Conservation (phyloP, 2,888 invertebrate genomes). For the Lepidochrysops patricia region DNA sequence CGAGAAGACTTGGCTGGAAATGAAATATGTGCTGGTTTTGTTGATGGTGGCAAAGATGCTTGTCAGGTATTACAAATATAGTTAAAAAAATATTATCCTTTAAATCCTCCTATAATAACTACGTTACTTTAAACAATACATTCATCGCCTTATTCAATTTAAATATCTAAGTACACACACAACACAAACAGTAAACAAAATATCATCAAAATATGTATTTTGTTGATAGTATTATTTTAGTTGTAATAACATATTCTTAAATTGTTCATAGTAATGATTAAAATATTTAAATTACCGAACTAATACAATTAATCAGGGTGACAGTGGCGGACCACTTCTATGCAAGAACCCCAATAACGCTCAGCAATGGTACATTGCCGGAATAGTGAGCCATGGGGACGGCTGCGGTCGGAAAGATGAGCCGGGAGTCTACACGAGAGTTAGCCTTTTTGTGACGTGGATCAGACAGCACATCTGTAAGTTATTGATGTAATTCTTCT, state of each 20-base stretch:
- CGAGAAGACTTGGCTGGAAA: constrained; percentile 77
- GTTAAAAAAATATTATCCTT: too few species aligned
- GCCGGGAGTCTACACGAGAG: constrained; percentile 88
- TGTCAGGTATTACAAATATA: constrained; percentile 73
- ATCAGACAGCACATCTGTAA: constrained; percentile 77
- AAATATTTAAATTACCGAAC: too few species aligned
- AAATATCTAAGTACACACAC: too few species aligned
- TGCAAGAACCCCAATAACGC: constrained; percentile 80
- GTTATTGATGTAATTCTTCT: constrained; percentile 29
- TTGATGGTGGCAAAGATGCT: constrained; percentile 85
- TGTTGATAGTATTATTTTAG: too few species aligned
- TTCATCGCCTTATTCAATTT: too few species aligned
- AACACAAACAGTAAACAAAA: too few species aligned
- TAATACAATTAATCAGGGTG: constrained; percentile 76
- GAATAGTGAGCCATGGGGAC: constrained; percentile 90
- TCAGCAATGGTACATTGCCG: constrained; percentile 86
- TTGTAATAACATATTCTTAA: neutral
- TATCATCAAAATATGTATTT: too few species aligned
- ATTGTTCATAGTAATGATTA: too few species aligned
- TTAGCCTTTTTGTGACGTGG: constrained; percentile 84
- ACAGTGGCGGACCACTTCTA: constrained; percentile 89
- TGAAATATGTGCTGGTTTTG: constrained; percentile 85
- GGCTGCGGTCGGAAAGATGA: constrained; percentile 87
- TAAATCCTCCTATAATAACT: too few species aligned
- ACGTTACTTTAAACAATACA: too few species aligned